Conservation (phyloP, 1,140 invertebrate species). For the Bombus polaris region DNA sequence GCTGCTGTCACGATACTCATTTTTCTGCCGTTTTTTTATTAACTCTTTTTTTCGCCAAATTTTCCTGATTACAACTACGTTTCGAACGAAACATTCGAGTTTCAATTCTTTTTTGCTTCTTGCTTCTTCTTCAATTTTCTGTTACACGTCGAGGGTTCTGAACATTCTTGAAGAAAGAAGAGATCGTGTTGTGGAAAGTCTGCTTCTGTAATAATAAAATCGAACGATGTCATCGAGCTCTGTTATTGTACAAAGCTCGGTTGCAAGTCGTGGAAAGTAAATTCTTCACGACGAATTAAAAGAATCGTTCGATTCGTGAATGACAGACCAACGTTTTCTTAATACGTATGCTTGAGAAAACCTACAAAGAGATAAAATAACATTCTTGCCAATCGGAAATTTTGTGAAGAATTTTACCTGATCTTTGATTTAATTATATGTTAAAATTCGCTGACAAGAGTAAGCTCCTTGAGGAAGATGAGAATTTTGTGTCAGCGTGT, state of each 20-base stretch:
- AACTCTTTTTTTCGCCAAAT: not conserved
- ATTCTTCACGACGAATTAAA: not conserved
- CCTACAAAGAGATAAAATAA: no score
- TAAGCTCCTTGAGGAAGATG: no score
- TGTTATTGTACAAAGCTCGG: no score
- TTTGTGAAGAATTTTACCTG: no score
- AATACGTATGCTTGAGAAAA: no score
- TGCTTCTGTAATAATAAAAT: not conserved
- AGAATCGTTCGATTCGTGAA: no score
- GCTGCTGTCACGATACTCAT: constrained; percentile 33
- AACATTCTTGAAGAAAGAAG: not conserved
- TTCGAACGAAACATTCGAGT: no score
- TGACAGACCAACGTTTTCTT: no score
- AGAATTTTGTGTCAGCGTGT: no score
- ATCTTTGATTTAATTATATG: no score
- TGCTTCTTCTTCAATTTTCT: not conserved
- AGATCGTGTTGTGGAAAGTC: not conserved
- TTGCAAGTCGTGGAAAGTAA: not conserved
- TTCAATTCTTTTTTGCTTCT: not conserved
- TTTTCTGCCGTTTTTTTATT: not conserved
- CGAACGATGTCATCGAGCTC: not conserved
- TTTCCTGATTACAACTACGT: not conserved
- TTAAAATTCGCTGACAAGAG: no score
- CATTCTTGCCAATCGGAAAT: no score
- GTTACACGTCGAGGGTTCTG: not conserved